Conservation (phyloP, 1,140 invertebrate genomes). For the Vanessa tameamea region DNA sequence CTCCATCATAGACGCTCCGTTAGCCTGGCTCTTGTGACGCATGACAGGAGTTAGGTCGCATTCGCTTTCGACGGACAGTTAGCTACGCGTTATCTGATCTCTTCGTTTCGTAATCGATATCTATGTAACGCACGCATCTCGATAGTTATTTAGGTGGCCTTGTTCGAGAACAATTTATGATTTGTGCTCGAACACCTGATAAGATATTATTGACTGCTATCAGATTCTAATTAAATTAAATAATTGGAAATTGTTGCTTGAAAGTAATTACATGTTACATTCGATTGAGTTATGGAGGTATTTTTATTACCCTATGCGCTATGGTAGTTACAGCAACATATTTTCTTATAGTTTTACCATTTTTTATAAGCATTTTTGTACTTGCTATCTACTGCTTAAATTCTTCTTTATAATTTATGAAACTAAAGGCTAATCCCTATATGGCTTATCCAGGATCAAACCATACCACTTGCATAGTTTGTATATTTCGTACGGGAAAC, state of each 20-base stretch:
- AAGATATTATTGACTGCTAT: conserved; percentile 35
- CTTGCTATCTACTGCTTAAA: not conserved
- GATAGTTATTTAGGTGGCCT: conserved; percentile 52
- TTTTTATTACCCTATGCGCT: conserved; percentile 5
- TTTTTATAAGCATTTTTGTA: not conserved
- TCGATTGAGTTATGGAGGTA: conserved; percentile 8
- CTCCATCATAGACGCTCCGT: conserved; percentile 10
- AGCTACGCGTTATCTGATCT: conserved; percentile 61
- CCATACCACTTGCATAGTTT: too few relatives aligned
- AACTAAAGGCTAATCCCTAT: too few relatives aligned
- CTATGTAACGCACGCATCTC: conserved; percentile 53
- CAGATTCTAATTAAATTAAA: conserved; percentile 37
- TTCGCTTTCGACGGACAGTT: conserved; percentile 60
- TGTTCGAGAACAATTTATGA: conserved; percentile 56
- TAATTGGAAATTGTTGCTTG: conserved; percentile 33
- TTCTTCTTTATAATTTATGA: not conserved
- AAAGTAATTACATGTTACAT: conserved; percentile 22
- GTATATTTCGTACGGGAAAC: not conserved
- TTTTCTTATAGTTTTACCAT: not conserved
- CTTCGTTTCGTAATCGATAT: conserved; percentile 58
- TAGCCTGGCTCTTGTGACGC: conserved; percentile 31
- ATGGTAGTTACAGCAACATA: not conserved
- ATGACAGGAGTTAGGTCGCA: conserved; percentile 52
- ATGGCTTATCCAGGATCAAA: not conserved
- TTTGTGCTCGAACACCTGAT: conserved; percentile 48